phyloP scores from a whole-genome alignment of 2,113 vertebrate species.

The Leptosomus discolor region DNA sequence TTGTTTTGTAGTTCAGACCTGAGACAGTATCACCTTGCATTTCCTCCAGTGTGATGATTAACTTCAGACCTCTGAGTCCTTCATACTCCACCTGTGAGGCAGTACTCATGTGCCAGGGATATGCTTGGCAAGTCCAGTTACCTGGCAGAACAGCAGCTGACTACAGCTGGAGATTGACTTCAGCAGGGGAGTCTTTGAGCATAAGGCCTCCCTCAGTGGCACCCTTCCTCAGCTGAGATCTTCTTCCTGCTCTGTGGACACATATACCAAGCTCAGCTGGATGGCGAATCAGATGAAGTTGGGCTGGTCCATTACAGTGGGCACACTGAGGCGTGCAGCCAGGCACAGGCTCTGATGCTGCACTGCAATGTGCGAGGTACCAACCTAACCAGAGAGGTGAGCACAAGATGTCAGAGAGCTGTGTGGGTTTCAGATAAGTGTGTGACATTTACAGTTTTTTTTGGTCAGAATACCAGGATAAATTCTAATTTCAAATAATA shows the following conservation, averaged over 20 bases:
- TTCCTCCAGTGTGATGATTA: background rate
- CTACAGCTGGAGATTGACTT: background rate
- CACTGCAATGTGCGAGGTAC: background rate
- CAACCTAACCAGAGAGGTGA: background rate
- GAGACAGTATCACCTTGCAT: background rate
- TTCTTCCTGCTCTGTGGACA: background rate
- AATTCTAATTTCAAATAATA: background rate
- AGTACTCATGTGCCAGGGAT: too few species aligned
- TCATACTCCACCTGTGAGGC: background rate
- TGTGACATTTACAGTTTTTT: background rate
- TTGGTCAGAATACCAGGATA: background rate
- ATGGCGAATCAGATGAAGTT: rapidly evolving
- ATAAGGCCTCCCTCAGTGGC: background rate
- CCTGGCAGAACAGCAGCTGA: background rate
- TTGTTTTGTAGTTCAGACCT: background rate
- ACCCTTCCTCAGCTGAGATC: background rate
- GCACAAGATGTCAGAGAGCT: background rate
- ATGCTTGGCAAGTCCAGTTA: background rate
- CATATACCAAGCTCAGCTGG: background rate
- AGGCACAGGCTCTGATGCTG: background rate
- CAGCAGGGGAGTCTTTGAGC: background rate
- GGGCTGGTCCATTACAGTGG: rapidly evolving
- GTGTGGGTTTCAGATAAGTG: background rate
- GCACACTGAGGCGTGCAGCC: rapidly evolving
- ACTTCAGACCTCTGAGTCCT: background rate